These are phyloP conservation scores for Drosophila tristis DNA, from an alignment of 1,140 invertebrate genomes.

Conservation along the genomic window DNA sequence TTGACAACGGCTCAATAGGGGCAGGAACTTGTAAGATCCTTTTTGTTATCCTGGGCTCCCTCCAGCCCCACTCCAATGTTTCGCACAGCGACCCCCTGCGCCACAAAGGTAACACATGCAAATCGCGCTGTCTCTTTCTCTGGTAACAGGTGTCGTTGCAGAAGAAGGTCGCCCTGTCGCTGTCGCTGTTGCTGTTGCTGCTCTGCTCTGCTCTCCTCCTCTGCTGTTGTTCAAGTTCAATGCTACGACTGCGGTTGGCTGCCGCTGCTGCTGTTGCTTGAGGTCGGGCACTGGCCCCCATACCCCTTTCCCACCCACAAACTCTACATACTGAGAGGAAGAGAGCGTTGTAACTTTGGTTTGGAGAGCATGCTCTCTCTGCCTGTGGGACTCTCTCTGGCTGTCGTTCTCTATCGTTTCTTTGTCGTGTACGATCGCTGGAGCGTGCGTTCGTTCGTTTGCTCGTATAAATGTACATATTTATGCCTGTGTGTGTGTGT, in stretches of 20 bases:
- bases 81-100: not conserved
- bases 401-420: not conserved
- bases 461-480: conserved; percentile 6
- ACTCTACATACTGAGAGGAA: conserved; percentile 23
- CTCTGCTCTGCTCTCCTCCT: conserved; percentile 17
- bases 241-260: conserved; percentile 43
- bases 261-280: conserved; percentile 34
- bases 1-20: not conserved
- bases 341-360: conserved; percentile 8
- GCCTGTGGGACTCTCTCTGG: conserved; percentile 10
- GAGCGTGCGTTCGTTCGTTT: conserved; percentile 33
- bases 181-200: not conserved
- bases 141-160: conserved; percentile 55
- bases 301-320: not conserved
- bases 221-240: conserved; percentile 71
- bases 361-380: conserved; percentile 23
- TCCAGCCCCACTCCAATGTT: not conserved
- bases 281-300: conserved; percentile 19
- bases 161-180: conserved; percentile 33
- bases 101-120: conserved; percentile 12
- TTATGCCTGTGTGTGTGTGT: conserved; percentile 29
- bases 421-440: conserved; percentile 35
- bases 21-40: not conserved
- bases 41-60: too few species aligned
- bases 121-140: conserved; percentile 12